Conservation (phyloP, 2,888 invertebrate species). For the Ochlodes sylvanus region DNA sequence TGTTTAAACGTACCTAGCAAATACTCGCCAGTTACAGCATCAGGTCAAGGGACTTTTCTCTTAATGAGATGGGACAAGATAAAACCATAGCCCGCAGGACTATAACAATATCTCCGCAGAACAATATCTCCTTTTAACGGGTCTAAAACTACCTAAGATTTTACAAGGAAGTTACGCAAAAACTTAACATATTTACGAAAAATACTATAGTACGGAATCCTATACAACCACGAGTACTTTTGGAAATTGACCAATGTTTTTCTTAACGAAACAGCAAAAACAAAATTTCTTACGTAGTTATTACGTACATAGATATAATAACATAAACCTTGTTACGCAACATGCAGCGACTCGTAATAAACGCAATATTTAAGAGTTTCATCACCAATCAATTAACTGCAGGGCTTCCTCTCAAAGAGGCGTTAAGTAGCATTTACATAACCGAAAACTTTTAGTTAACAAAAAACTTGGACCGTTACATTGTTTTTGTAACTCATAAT, state of each 20-base stretch:
- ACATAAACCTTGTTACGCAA: neutral
- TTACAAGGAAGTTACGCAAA: no score
- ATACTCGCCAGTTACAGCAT: no score
- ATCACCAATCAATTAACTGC: conserved; percentile 6
- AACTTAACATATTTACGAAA: no score
- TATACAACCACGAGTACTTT: no score
- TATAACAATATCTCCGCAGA: no score
- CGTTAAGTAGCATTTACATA: conserved; percentile 12
- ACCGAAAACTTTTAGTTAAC: conserved; percentile 2
- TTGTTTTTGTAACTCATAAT: neutral
- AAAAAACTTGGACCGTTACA: neutral
- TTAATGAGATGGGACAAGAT: no score
- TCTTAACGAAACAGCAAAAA: neutral
- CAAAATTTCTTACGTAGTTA: neutral
- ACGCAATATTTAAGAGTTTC: conserved; percentile 9
- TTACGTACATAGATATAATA: neutral
- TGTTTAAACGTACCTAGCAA: neutral
- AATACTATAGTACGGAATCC: no score
- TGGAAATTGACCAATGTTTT: no score
- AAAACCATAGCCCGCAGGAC: no score
- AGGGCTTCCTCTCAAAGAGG: conserved; percentile 3
- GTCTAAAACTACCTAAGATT: no score
- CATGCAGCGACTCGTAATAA: neutral
- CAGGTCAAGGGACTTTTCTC: no score
- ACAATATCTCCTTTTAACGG: no score